Conservation (phyloP, 2,113 vertebrate species). For the Scophthalmus maximus region DNA sequence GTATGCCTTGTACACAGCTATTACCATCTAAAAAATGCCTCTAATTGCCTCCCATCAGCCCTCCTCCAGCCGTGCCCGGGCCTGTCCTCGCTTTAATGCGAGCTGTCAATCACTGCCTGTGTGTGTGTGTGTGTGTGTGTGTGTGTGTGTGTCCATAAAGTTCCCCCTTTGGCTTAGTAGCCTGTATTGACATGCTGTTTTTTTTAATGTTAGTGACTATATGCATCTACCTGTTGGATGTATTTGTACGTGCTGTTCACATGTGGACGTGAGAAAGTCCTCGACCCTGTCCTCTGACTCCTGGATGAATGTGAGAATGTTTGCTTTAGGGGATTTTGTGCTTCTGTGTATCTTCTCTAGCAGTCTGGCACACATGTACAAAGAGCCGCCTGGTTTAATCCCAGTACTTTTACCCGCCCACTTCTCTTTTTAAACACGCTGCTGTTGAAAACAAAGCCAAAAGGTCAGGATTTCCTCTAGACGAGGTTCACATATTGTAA, state of each 20-base stretch:
- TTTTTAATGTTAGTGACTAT: conserved; percentile 31
- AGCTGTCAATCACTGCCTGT: conserved; percentile 64
- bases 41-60: conserved; percentile 75
- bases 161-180: conserved; percentile 57
- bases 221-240: conserved; percentile 41
- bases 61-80: conserved; percentile 60
- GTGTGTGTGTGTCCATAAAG: conserved; percentile 11
- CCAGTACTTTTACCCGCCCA: conserved; percentile 44
- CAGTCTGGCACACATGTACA: conserved; percentile 43
- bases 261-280: too few relatives aligned
- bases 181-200: conserved; percentile 66
- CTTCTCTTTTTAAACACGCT: too few relatives aligned
- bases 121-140: conserved; percentile 28
- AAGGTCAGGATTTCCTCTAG: conserved; percentile 16
- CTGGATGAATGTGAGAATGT: too few relatives aligned
- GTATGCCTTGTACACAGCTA: conserved; percentile 55
- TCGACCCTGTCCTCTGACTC: too few relatives aligned
- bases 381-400: conserved; percentile 42
- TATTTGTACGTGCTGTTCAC: conserved; percentile 23
- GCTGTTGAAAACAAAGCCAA: conserved; percentile 46
- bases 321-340: too few relatives aligned
- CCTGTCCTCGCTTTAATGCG: conserved; percentile 62
- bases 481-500: conserved; percentile 17
- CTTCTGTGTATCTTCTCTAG: conserved; percentile 35
- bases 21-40: conserved; percentile 74